A percentile compares a stretch with the other conserved stretches of the same genome.
Evolutionary conservation across 2,797 vertebrate species (phyloP).

Genomic region (Novumbra hubbsi): DNA sequence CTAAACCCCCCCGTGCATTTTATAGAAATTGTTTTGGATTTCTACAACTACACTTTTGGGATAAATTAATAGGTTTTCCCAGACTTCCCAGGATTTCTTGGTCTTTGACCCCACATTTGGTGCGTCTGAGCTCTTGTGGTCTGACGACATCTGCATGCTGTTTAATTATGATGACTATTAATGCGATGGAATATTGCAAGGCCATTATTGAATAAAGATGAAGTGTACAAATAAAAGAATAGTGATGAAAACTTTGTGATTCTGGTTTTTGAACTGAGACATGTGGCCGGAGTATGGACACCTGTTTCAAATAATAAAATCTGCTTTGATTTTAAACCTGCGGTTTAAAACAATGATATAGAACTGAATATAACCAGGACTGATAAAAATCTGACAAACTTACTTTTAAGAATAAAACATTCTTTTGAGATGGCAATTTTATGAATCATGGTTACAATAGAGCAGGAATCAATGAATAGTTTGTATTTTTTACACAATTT

Average conservation of each 20-base stretch:
- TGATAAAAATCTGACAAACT: background rate
- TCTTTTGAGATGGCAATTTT: background rate
- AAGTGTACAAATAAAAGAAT: slow-evolving; percentile 33
- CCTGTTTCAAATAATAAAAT: slow-evolving; percentile 11
- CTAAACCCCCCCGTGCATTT: background rate
- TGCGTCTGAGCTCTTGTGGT: background rate
- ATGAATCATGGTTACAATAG: background rate
- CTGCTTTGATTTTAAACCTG: slow-evolving; percentile 2
- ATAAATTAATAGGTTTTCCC: background rate
- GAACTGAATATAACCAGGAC: background rate
- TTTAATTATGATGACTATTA: slow-evolving; percentile 34
- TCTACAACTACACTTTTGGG: background rate
- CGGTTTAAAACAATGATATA: background rate
- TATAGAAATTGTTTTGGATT: background rate
- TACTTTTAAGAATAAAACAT: background rate
- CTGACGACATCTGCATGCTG: slow-evolving; percentile 47
- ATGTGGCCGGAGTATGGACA: slow-evolving; percentile 19
- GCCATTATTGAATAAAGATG: slow-evolving; percentile 39
- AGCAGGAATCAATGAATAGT: no score
- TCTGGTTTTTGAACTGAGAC: slow-evolving; percentile 48
- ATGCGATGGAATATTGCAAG: slow-evolving; percentile 38
- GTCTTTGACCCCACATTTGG: no score
- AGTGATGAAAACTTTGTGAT: slow-evolving; percentile 46
- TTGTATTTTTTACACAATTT: no score
- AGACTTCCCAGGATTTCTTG: background rate